Evolutionary conservation across 2,113 vertebrate species (phyloP).

Genomic region (Lophochroa leadbeateri): DNA sequence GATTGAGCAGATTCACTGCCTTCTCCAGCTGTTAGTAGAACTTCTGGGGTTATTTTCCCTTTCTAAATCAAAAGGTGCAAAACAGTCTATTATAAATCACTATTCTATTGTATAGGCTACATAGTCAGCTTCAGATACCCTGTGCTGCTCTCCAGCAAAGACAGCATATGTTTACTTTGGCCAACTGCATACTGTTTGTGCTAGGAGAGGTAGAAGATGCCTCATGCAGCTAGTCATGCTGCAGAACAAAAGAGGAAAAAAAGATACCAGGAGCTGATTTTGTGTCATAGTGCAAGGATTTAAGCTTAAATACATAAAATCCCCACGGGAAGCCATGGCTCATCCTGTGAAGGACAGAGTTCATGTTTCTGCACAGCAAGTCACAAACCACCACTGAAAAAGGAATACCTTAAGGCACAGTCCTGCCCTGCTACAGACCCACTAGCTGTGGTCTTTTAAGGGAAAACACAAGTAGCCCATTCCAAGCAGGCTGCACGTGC

Average conservation of each 20-base stretch:
- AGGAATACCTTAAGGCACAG: background rate
- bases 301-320: background rate
- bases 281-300: background rate
- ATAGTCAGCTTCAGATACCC: background rate
- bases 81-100: background rate
- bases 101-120: background rate
- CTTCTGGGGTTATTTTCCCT: background rate
- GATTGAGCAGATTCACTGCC: background rate
- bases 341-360: background rate
- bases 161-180: background rate
- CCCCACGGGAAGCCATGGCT: background rate
- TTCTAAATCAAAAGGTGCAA: slow-evolving; percentile 6
- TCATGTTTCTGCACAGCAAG: background rate
- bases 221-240: background rate
- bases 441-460: background rate
- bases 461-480: background rate
- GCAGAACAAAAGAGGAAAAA: background rate
- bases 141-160: background rate
- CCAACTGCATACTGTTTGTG: background rate
- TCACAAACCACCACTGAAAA: background rate
- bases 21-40: background rate
- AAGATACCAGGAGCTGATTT: background rate
- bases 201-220: background rate
- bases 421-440: background rate
- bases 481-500: background rate